Conservation (phyloP, 1,140 invertebrate genomes). For the Caenorhabditis inopinata region DNA sequence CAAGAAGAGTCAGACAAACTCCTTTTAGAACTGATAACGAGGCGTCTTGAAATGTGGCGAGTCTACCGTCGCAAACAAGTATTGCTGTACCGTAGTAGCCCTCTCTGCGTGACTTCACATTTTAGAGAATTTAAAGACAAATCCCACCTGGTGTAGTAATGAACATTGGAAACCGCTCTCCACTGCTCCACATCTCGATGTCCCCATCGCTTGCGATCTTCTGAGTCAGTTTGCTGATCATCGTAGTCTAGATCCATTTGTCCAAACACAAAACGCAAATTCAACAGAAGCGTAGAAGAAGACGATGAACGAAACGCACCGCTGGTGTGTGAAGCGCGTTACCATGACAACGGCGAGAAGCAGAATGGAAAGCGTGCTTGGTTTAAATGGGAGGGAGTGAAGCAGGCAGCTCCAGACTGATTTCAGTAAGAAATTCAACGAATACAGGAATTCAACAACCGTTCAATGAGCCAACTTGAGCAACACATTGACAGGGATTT, state of each 20-base stretch:
- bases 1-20: not conserved
- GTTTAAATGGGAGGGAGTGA: no score
- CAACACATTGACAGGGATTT: no score
- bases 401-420: no score
- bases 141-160: not conserved
- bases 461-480: no score
- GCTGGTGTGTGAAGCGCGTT: no score
- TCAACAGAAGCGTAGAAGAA: not conserved
- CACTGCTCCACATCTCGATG: slow-evolving; percentile 13
- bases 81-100: slow-evolving; percentile 6
- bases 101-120: no score
- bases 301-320: no score
- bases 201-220: slow-evolving; percentile 4
- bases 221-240: not conserved
- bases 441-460: no score
- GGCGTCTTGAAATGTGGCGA: not conserved
- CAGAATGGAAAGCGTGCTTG: no score
- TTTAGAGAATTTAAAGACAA: no score
- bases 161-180: slow-evolving; percentile 8
- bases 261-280: not conserved
- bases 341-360: no score
- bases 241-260: not conserved
- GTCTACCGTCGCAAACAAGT: not conserved
- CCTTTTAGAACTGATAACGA: not conserved
- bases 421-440: no score